Conservation (phyloP, 2,888 invertebrate genomes). For the Tineola bisselliella region DNA sequence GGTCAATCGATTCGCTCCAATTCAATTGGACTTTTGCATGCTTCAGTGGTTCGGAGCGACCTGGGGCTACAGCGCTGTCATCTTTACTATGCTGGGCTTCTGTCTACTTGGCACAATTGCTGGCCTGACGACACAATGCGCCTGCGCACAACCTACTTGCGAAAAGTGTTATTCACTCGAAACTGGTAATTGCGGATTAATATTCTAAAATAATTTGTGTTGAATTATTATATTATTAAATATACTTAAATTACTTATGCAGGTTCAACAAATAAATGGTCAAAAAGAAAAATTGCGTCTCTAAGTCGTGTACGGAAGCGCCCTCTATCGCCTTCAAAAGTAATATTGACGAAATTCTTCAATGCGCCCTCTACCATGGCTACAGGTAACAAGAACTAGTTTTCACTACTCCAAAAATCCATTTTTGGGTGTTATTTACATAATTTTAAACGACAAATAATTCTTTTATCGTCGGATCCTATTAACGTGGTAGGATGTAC, state of each 20-base stretch:
- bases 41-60: neutral
- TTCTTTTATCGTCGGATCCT: no score
- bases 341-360: constrained; percentile 35
- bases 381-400: neutral
- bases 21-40: neutral
- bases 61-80: neutral
- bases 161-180: neutral
- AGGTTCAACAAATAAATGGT: neutral
- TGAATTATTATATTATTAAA: no score
- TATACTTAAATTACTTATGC: neutral
- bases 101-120: neutral
- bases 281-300: neutral
- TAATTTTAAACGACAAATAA: no score
- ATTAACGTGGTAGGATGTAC: no score
- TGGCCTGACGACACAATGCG: neutral
- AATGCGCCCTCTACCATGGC: constrained; percentile 29
- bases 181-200: neutral
- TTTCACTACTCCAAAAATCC: no score
- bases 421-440: no score
- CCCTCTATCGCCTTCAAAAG: constrained; percentile 33
- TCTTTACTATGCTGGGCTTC: neutral
- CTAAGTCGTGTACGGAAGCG: constrained; percentile 14
- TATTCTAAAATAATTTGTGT: no score
- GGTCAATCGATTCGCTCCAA: no score
- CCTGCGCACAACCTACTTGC: neutral